Evolutionary conservation across 1,140 invertebrate genomes (phyloP).

Genomic region (Calosoma granatense): DNA sequence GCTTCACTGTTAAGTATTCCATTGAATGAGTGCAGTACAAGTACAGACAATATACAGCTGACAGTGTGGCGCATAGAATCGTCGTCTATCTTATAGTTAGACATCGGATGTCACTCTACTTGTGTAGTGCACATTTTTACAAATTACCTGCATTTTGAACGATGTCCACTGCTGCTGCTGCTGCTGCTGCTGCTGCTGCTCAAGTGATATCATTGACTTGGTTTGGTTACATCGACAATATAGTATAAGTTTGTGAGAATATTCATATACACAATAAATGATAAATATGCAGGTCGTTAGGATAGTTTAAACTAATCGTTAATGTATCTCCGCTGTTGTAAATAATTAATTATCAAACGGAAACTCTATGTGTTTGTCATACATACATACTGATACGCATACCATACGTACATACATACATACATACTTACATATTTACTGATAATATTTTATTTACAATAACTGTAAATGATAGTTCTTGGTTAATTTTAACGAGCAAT

Average conservation of each 20-base stretch:
- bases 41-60: too few species aligned
- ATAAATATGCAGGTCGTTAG: slow-evolving; percentile 1
- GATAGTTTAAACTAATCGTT: slow-evolving; percentile 5
- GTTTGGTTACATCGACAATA: slow-evolving; percentile 5
- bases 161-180: too few species aligned
- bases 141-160: too few species aligned
- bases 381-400: too few species aligned
- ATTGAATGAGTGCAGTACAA: too few species aligned
- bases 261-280: background rate
- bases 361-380: slow-evolving; percentile 2
- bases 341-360: background rate
- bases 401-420: too few species aligned
- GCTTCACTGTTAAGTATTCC: too few species aligned
- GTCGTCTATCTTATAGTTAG: too few species aligned
- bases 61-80: too few species aligned
- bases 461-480: background rate
- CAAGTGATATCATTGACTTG: background rate
- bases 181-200: slow-evolving; percentile 1
- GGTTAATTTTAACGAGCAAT: background rate
- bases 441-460: slow-evolving; percentile 4
- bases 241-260: background rate
- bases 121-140: background rate
- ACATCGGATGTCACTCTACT: too few species aligned
- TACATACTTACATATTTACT: too few species aligned
- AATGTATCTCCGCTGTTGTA: slow-evolving; percentile 2